Base-by-base conservation (phyloP, 1,140 invertebrate species). In the Lasioglossum albipes region DNA sequence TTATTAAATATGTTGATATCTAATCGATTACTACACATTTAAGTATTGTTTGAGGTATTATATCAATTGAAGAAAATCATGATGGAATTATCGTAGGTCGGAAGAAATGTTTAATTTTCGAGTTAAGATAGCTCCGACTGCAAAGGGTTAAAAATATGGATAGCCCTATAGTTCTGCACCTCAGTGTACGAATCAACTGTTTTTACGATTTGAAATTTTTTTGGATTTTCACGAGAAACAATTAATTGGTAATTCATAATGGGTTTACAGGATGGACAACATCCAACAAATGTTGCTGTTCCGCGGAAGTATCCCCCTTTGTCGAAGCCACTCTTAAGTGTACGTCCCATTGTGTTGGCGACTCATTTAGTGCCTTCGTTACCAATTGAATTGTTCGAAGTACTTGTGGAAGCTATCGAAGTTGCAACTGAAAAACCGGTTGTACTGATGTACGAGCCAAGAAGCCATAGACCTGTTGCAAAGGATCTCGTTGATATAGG, bases 301-400 rank as follows among this genome's bases (percentile, higher is more conserved):
- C 87, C 82, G 22, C 71, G 73, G 69, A 85, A 62, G 65, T 80
- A 54, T 57, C 62, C 84, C 2, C 79, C 85, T 0, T 10, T 78
- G 54, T 75, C 75, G 7, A 7, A 67, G n/a, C 83, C 87, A 0
- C 18, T 71, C 22, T 77, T 83, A 7, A 67, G 78, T 0, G 77
- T 79, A 41, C 87, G 81, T 18, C 89, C 90, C 42, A 78, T 95
- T 69, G 84, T 95, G 49, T 73, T 94, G 42, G 81, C 93, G 2
- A 94, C 94, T 0, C 94, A 95, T 83, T 86, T 95, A 76, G 92
- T 93, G 13, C 94, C 94, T 3, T 94, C 94, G 20, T 71, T 94
- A 64, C 94, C 94, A 2, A 91, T 95, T 2, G 90, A 90, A 49
- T 81, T 94, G 31, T 95, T 94, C 88, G 94, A 95, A 70, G 85